phyloP scores from a whole-genome alignment of 2,888 invertebrate species.

The Nebria brevicollis region DNA sequence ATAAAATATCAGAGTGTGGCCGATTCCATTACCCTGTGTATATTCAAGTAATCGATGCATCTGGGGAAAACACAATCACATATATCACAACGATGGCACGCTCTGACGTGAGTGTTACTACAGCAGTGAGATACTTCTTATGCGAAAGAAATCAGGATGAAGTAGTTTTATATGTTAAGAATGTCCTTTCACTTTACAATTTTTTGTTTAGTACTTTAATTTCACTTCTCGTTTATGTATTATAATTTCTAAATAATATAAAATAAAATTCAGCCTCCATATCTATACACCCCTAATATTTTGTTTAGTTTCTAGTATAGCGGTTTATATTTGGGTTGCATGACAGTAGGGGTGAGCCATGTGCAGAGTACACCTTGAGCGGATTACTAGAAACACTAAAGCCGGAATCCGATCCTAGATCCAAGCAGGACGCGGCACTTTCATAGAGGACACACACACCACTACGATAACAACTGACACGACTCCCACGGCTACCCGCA shows the following conservation, averaged over 20 bases:
- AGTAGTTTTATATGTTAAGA: too few relatives aligned
- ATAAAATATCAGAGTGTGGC: conserved; percentile 44
- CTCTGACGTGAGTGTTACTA: background rate
- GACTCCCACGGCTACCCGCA: background rate
- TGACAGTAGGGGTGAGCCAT: background rate
- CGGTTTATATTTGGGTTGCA: background rate
- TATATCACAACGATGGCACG: background rate
- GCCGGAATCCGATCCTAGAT: background rate
- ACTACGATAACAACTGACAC: background rate
- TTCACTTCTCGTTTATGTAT: too few relatives aligned
- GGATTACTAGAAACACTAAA: background rate
- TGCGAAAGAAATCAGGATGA: background rate
- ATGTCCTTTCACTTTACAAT: too few relatives aligned
- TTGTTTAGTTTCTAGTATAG: background rate
- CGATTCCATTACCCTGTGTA: conserved; percentile 44
- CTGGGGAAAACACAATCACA: conserved; percentile 41
- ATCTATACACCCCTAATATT: background rate
- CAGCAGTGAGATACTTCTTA: background rate
- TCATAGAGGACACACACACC: conserved; percentile 9
- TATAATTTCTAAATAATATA: too few relatives aligned
- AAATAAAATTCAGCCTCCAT: background rate
- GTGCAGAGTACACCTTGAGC: background rate
- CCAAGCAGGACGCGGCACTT: background rate
- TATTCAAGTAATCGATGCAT: conserved; percentile 44
- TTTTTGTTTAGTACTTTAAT: too few relatives aligned